Evolutionary conservation across 2,113 vertebrate species (phyloP).

Genomic region (Riparia riparia): DNA sequence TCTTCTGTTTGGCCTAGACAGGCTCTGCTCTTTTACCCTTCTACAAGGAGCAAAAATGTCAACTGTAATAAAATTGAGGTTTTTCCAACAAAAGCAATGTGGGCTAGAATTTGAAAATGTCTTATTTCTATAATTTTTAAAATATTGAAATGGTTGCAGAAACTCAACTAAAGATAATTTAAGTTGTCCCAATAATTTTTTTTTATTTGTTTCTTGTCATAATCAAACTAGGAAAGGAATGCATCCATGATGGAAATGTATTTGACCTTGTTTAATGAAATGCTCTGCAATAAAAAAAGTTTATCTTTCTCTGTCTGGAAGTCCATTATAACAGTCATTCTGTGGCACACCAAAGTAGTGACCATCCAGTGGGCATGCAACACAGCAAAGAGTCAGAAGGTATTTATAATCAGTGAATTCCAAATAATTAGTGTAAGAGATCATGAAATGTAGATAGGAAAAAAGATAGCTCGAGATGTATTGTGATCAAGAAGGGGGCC

Average conservation of each 20-base stretch:
- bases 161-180: background rate
- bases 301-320: slow-evolving; percentile 74
- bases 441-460: slow-evolving; percentile 67
- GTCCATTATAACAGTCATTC: slow-evolving; percentile 64
- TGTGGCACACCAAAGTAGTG: slow-evolving; percentile 57
- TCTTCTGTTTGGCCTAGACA: background rate
- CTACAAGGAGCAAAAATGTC: background rate
- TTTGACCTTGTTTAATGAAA: slow-evolving; percentile 55
- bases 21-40: background rate
- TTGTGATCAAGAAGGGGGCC: slow-evolving; percentile 65
- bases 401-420: slow-evolving; percentile 82
- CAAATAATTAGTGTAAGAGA: slow-evolving; percentile 81
- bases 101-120: background rate
- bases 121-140: background rate
- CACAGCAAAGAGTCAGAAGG: slow-evolving; percentile 75
- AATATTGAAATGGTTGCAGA: background rate
- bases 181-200: background rate
- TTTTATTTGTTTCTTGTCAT: background rate
- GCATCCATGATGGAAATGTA: background rate
- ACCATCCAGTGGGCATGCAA: slow-evolving; percentile 40
- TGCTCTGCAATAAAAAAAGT: slow-evolving; percentile 1
- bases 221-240: slow-evolving; percentile 54
- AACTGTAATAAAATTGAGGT: background rate
- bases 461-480: slow-evolving; percentile 1
- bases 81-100: background rate